Percentiles rank a stretch among this genome's conserved stretches.
Evolutionary conservation across 2,797 vertebrate genomes (phyloP).

Genomic region (Platyrinchus mystaceus): DNA sequence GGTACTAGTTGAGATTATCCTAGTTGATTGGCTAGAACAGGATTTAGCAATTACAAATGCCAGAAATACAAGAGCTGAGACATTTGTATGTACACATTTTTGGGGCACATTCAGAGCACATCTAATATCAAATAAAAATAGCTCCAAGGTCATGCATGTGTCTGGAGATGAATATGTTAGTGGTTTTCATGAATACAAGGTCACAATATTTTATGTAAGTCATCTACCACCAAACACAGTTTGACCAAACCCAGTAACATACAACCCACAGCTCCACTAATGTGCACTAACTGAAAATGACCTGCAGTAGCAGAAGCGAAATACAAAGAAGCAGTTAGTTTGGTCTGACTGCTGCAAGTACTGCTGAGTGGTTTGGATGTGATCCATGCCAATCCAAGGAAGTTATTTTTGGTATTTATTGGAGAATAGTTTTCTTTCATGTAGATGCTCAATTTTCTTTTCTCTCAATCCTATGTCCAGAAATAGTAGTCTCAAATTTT

Average conservation of each 20-base stretch:
- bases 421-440: not conserved
- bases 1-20: not conserved
- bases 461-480: not conserved
- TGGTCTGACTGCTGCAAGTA: not conserved
- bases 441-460: not conserved
- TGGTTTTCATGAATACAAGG: not conserved
- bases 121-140: not conserved
- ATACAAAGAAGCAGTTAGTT: not conserved
- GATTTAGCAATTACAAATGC: not conserved
- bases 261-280: not conserved
- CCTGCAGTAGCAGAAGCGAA: not conserved
- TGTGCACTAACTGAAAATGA: not conserved
- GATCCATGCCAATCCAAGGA: not conserved
- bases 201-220: not conserved
- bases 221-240: not conserved
- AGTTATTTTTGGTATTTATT: not conserved
- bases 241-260: not conserved
- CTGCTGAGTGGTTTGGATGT: not conserved
- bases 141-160: not conserved
- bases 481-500: not conserved
- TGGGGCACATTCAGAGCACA: not conserved
- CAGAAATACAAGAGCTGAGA: not conserved
- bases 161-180: not conserved
- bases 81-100: not conserved
- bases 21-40: not conserved